Conservation (phyloP, 2,113 vertebrate species). For the Drymodes brunneopygia region DNA sequence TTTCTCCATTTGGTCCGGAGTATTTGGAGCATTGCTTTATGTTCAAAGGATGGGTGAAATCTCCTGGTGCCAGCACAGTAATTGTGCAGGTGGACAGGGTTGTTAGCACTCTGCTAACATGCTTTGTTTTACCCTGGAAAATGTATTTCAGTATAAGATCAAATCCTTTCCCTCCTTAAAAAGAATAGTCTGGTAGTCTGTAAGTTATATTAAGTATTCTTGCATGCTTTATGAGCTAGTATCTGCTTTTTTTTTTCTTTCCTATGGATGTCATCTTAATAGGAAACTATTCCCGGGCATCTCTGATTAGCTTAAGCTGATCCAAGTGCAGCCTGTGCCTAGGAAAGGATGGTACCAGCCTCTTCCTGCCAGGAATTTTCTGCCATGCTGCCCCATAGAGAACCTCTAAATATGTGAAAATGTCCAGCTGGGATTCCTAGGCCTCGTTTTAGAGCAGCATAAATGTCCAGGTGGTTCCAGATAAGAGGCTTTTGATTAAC, state of each 20-base stretch:
- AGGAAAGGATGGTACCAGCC: neutral
- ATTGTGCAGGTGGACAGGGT: neutral
- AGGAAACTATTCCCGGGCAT: neutral
- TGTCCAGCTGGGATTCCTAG: neutral
- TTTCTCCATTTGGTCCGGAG: neutral
- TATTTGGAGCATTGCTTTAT: neutral
- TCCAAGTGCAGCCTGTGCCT: neutral
- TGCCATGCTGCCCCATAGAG: neutral
- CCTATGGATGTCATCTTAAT: neutral
- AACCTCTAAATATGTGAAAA: neutral
- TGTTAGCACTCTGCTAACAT: neutral
- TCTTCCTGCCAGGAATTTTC: neutral
- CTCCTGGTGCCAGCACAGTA: neutral
- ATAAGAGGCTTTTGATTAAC: constrained; percentile 63
- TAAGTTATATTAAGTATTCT: neutral
- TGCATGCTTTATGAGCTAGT: neutral
- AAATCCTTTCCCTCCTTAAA: neutral
- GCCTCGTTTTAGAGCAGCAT: neutral
- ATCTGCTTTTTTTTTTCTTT: neutral
- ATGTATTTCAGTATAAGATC: neutral
- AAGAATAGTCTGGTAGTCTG: neutral
- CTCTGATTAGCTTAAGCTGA: neutral
- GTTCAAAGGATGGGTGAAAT: neutral
- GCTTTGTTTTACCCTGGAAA: neutral
- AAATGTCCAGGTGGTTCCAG: constrained; percentile 34